Conservation (phyloP, 2,888 invertebrate genomes). For the Cyclophora punctaria region DNA sequence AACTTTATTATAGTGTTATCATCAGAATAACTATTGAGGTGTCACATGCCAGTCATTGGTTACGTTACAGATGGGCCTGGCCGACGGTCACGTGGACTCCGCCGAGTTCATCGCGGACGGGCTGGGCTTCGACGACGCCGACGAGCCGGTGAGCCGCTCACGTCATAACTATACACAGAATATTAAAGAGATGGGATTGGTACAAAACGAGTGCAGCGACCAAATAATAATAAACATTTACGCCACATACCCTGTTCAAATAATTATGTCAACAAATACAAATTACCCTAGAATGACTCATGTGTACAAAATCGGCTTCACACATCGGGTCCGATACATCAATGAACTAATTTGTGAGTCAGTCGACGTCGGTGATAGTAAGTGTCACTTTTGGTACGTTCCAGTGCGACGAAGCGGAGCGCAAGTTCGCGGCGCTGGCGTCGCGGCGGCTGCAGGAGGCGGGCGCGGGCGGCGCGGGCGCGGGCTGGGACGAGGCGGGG, state of each 20-base stretch:
- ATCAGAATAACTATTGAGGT: too few species aligned
- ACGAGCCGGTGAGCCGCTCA: constrained; percentile 16
- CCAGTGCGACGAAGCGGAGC: constrained; percentile 29
- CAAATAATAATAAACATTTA: neutral
- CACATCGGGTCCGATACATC: too few species aligned
- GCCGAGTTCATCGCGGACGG: constrained; percentile 29
- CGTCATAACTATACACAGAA: neutral
- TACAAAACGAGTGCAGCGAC: neutral
- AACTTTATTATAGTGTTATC: too few species aligned
- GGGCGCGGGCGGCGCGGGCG: constrained; percentile 18
- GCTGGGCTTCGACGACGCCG: constrained; percentile 20
- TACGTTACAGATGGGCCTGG: neutral
- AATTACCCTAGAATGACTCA: too few species aligned
- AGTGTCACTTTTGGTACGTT: constrained; percentile 7
- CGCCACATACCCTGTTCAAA: too few species aligned
- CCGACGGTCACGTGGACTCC: constrained; percentile 7
- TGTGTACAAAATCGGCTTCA: too few species aligned
- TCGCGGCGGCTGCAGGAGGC: constrained; percentile 43
- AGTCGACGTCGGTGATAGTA: constrained; percentile 18
- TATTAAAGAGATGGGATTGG: neutral
- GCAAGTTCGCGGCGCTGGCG: constrained; percentile 42
- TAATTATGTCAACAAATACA: too few species aligned
- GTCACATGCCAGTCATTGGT: too few species aligned
- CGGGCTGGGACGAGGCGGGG: constrained; percentile 11
- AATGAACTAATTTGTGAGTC: too few species aligned